These are phyloP conservation scores for Pseudocheirus occidentalis DNA, from an alignment of 2,797 vertebrate species.

Conservation along the genomic window DNA sequence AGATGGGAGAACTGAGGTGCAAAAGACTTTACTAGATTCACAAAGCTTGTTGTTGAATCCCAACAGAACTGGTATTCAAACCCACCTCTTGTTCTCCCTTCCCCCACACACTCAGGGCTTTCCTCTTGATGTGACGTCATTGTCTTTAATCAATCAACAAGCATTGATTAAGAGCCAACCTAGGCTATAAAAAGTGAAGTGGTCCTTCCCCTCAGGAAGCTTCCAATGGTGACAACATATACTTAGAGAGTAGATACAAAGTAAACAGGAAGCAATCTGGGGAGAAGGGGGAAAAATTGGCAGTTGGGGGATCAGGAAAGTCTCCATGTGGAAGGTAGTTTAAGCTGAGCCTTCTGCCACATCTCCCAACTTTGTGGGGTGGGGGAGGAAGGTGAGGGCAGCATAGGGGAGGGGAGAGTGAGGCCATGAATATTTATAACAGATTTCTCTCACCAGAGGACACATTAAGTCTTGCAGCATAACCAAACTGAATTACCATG, in stretches of 20 bases:
- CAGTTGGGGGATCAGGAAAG: background rate
- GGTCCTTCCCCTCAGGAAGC: conserved; percentile 10
- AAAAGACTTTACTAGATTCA: background rate
- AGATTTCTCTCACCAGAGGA: conserved; percentile 86
- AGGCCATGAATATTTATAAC: conserved; percentile 88
- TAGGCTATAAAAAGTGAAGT: background rate
- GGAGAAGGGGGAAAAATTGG: background rate
- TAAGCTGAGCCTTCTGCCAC: conserved; percentile 60
- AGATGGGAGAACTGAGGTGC: background rate
- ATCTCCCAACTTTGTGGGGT: conserved; percentile 70
- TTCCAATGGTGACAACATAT: background rate
- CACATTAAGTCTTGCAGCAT: conserved; percentile 88
- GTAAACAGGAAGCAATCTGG: background rate
- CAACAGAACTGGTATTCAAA: background rate
- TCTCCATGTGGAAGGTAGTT: background rate
- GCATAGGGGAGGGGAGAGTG: conserved; percentile 74
- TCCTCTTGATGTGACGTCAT: background rate
- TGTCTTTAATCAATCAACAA: background rate
- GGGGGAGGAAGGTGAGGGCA: conserved; percentile 75
- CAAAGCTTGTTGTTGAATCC: background rate
- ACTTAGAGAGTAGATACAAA: conserved; percentile 52
- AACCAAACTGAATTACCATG: conserved; percentile 89
- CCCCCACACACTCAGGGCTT: background rate
- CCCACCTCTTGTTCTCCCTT: background rate
- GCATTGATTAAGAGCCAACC: background rate